Base-by-base conservation (phyloP, 1,140 invertebrate species). In the Psix sp. region DNA sequence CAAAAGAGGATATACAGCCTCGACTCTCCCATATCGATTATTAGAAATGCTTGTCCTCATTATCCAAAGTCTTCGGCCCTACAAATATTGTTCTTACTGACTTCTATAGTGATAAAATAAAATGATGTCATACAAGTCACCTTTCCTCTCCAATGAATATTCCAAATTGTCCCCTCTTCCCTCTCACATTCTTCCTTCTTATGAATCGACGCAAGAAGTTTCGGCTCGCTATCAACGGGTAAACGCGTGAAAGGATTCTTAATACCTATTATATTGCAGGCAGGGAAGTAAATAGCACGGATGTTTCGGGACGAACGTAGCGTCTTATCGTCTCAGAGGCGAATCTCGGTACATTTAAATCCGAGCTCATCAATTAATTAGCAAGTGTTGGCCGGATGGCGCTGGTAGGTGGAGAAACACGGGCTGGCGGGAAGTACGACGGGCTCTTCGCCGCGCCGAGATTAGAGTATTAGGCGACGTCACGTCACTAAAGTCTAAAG, bases 391-490 rank as follows among this genome's bases (percentile, higher is more conserved):
- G 77, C 77, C 52, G 43, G 65, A 39, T 67, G 46, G 57, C n/a
- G n/a, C n/a, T n/a, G n/a, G n/a, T 67, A 56, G 52, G 77, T 72
- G 42, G 74, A 78, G 71, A 70, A 78, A 77, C 74, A 79, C 73
- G 66, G 74, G 38, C 75, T 72, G 59, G 63, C 54, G 67, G 68
- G 59, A 77, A 73, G 78, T 81, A 81, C 77, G 82, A 76, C 72
- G 75, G 71, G 75, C 78, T 76, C 71, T 77, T 76, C 66, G 68
- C 70, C 74, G 49, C 35, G 63, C 40, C 60, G 65, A 78, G 80
- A 84, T 86, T 86, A 84, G 82, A 80, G 86, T 86, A 87, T 87
- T 87, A 87, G 83, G 80, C 83, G 79, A 87, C 83, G 83, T 86
- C 80, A 86, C 83, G 84, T 86, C 82, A 82, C 79, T 81, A 81